Conservation (phyloP, 2,888 invertebrate genomes). For the Ichneumoninae sp. region DNA sequence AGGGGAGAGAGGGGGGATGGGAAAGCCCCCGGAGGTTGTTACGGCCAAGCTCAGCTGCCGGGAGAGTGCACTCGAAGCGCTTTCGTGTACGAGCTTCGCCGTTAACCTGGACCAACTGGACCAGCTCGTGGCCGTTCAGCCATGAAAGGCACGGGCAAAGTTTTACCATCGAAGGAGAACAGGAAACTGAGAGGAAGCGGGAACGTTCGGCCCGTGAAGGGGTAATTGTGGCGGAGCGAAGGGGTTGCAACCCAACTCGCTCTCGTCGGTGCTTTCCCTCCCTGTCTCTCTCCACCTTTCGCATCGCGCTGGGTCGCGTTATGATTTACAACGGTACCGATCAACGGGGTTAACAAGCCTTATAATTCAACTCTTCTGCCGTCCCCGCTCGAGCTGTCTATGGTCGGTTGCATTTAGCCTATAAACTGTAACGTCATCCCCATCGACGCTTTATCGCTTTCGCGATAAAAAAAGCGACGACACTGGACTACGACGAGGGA, state of each 20-base stretch:
- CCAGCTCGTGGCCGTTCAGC: conserved; percentile 49
- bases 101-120: conserved; percentile 61
- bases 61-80: conserved; percentile 49
- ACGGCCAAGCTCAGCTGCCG: conserved; percentile 5
- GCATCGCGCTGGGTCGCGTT: conserved; percentile 37
- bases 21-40: background rate
- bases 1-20: background rate
- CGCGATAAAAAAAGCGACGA: no score
- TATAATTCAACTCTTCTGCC: conserved; percentile 65
- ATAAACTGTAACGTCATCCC: no score
- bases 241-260: conserved; percentile 29
- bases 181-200: conserved; percentile 15
- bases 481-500: no score
- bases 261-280: background rate
- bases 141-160: conserved; percentile 60
- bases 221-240: conserved; percentile 60
- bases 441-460: no score
- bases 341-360: conserved; percentile 68
- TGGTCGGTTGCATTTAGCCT: background rate
- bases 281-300: conserved; percentile 11
- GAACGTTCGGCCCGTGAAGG: conserved; percentile 44
- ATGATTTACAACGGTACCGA: conserved; percentile 67
- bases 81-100: conserved; percentile 46
- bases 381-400: conserved; percentile 38
- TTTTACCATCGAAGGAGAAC: conserved; percentile 55